Percentiles rank a stretch among this genome's conserved stretches.
These are phyloP conservation scores for Phaonia tiefii DNA, from an alignment of 2,888 invertebrate genomes.

Conservation along the genomic window DNA sequence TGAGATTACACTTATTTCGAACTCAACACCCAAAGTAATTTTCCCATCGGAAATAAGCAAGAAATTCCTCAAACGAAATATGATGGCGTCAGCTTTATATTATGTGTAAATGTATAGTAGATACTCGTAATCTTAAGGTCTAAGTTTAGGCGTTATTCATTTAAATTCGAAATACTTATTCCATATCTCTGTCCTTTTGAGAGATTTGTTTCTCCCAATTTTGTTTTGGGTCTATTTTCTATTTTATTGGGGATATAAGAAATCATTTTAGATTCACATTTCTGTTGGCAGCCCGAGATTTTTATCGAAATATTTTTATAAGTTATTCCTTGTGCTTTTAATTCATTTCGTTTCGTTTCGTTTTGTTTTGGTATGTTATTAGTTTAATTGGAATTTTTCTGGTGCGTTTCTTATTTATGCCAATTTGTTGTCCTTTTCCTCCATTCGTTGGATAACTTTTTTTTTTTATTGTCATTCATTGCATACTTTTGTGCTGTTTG, in stretches of 20 bases:
- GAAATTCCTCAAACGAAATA: slow-evolving; percentile 44
- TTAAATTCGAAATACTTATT: slow-evolving; percentile 62
- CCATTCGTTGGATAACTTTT: slow-evolving; percentile 36
- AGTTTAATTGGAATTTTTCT: slow-evolving; percentile 63
- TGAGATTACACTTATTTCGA: not conserved
- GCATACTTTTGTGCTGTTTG: slow-evolving; percentile 65
- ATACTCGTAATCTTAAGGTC: slow-evolving; percentile 17
- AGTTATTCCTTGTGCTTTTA: slow-evolving; percentile 27
- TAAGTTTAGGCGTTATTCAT: slow-evolving; percentile 44
- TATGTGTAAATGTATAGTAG: not conserved
- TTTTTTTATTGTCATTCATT: slow-evolving; percentile 51
- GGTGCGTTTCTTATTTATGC: slow-evolving; percentile 52
- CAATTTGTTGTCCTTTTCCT: slow-evolving; percentile 47
- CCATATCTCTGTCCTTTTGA: slow-evolving; percentile 17
- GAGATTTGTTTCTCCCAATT: not conserved
- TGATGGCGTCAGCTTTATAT: slow-evolving; percentile 56
- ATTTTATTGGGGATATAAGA: slow-evolving; percentile 35
- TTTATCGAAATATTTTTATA: slow-evolving; percentile 56
- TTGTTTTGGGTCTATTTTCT: not conserved
- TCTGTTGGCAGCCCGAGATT: slow-evolving; percentile 32
- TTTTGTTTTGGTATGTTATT: slow-evolving; percentile 56
- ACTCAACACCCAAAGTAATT: slow-evolving; percentile 19
- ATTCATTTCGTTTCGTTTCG: not conserved
- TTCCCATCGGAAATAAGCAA: not conserved
- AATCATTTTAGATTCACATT: slow-evolving; percentile 61